Evolutionary conservation across 1,140 invertebrate genomes (phyloP).

Genomic region (Penaeus vannamei): DNA sequence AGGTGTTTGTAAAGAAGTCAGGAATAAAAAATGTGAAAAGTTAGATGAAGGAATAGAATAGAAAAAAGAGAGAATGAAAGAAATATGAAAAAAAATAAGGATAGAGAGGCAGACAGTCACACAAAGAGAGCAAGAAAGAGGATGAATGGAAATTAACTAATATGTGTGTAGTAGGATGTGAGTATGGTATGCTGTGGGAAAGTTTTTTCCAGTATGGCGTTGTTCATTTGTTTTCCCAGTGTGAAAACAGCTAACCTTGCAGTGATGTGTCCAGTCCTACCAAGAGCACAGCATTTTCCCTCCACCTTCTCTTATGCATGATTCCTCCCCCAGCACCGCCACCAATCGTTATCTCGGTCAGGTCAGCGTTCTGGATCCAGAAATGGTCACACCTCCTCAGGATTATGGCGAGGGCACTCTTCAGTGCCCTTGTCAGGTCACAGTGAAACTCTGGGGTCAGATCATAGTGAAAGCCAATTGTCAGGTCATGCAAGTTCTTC

Average conservation of each 20-base stretch:
- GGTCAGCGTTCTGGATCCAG: constrained; percentile 34
- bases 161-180: background rate
- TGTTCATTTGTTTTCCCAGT: constrained; percentile 13
- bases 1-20: too few species aligned
- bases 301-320: constrained; percentile 51
- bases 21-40: background rate
- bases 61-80: background rate
- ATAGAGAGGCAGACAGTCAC: background rate
- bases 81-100: background rate
- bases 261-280: background rate
- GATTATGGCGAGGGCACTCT: constrained; percentile 35
- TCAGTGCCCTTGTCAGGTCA: constrained; percentile 12
- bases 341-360: constrained; percentile 32
- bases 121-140: background rate
- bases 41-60: background rate
- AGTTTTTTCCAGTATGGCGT: background rate
- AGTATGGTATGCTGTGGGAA: background rate
- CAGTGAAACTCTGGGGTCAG: constrained; percentile 27
- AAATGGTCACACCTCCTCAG: constrained; percentile 9
- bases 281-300: constrained; percentile 23
- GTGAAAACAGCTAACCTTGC: too few species aligned
- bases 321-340: constrained; percentile 50
- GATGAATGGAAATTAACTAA: background rate
- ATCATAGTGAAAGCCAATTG: constrained; percentile 37
- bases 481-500: constrained; percentile 20